A percentile compares a stretch with the other conserved stretches of the same genome.
These are phyloP conservation scores for Chironomus tentans DNA, from an alignment of 2,888 invertebrate genomes.

Conservation along the genomic window DNA sequence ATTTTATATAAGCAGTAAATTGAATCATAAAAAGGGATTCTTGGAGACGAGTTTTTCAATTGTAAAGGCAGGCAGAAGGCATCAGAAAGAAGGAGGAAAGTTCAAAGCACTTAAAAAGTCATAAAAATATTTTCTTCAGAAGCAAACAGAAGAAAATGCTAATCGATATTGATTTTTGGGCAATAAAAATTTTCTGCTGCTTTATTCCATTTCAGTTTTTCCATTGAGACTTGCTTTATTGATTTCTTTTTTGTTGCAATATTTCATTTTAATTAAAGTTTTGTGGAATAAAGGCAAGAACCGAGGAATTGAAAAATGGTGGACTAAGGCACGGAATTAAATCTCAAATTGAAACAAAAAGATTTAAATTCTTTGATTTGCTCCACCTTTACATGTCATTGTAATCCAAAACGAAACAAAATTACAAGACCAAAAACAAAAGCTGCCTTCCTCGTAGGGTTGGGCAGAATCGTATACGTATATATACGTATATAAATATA, in stretches of 20 bases:
- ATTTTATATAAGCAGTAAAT: too few relatives aligned
- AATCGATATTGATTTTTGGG: slow-evolving; percentile 1
- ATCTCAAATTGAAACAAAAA: not conserved
- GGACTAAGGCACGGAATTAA: not conserved
- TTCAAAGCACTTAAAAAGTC: slow-evolving; percentile 11
- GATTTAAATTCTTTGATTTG: slow-evolving; percentile 9
- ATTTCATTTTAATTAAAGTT: not conserved
- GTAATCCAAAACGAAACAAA: not conserved
- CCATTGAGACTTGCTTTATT: too few relatives aligned
- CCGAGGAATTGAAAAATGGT: not conserved
- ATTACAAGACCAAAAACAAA: not conserved
- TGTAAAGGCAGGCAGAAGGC: not conserved
- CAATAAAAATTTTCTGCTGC: not conserved
- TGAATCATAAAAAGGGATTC: too few relatives aligned
- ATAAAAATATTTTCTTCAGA: not conserved
- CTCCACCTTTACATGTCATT: slow-evolving; percentile 23
- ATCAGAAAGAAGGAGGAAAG: not conserved
- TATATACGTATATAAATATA: too few relatives aligned
- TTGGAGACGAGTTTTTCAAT: too few relatives aligned
- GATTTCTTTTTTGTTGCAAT: too few relatives aligned
- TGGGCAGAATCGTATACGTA: too few relatives aligned
- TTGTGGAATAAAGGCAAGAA: not conserved
- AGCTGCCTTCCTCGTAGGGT: too few relatives aligned
- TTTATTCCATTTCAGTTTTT: not conserved
- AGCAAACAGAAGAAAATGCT: not conserved